phyloP scores from a whole-genome alignment of 2,797 vertebrate genomes.

The Halcyon chelicuti region DNA sequence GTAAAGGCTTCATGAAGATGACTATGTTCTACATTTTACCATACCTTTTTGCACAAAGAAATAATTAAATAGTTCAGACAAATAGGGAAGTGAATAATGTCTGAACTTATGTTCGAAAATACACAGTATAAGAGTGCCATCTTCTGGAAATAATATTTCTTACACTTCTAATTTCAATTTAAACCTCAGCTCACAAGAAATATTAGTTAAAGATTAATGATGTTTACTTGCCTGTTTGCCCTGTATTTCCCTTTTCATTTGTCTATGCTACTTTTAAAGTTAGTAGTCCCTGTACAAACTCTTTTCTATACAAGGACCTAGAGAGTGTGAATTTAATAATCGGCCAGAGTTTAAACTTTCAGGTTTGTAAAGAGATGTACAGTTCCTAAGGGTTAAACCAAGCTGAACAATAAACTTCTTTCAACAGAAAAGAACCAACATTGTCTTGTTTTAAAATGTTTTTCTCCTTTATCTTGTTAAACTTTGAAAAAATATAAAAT shows the following conservation, averaged over 20 bases:
- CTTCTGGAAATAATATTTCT: slow-evolving; percentile 71
- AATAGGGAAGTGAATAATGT: neutral
- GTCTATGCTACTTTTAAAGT: slow-evolving; percentile 47
- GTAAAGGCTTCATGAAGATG: neutral
- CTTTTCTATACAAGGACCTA: neutral
- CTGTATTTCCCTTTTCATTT: slow-evolving; percentile 53
- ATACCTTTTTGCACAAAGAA: slow-evolving; percentile 6
- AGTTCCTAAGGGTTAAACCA: neutral
- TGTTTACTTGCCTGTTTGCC: slow-evolving; percentile 66
- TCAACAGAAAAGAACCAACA: neutral
- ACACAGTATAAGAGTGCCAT: slow-evolving; percentile 76
- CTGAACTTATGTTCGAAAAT: neutral
- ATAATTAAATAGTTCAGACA: slow-evolving; percentile 9
- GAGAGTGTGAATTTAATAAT: neutral
- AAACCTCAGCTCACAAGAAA: neutral
- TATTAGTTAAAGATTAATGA: slow-evolving; percentile 59
- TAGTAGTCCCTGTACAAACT: slow-evolving; percentile 12
- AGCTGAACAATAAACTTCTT: neutral
- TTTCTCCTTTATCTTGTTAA: neutral
- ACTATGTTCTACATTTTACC: neutral
- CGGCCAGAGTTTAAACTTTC: neutral
- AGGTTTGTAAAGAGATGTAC: neutral
- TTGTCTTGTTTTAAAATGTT: neutral
- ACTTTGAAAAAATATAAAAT: neutral
- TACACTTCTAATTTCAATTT: neutral